Percentiles rank a stretch among this genome's conserved stretches.
phyloP scores from a whole-genome alignment of 2,797 vertebrate species.

The Chrysolophus pictus region DNA sequence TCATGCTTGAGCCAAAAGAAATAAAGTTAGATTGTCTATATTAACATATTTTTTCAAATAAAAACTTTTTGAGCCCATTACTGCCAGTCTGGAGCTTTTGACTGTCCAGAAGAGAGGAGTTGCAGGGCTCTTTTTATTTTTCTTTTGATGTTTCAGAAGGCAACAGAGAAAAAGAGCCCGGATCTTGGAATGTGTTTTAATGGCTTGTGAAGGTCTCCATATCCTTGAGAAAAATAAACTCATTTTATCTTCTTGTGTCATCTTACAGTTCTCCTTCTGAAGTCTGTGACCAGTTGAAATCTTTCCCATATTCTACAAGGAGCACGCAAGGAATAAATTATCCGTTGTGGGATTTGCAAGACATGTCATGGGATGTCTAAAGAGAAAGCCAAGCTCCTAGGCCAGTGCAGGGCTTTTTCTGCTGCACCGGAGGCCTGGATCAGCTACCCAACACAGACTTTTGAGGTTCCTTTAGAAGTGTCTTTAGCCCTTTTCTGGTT shows the following conservation, averaged over 20 bases:
- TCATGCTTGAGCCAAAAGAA: not conserved
- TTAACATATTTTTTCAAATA: not conserved
- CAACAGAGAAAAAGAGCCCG: not conserved
- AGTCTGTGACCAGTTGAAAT: slow-evolving; percentile 22
- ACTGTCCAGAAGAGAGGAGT: not conserved
- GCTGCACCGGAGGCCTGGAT: not conserved
- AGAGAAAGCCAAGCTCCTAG: not conserved
- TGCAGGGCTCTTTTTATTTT: not conserved
- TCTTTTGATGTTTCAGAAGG: not conserved
- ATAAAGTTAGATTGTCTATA: not conserved
- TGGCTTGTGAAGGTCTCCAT: not conserved
- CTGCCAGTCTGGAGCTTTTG: not conserved
- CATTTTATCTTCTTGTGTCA: slow-evolving; percentile 39
- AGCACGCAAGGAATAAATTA: slow-evolving; percentile 7
- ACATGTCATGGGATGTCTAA: not conserved
- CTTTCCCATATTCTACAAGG: slow-evolving; percentile 13
- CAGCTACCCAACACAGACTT: not conserved
- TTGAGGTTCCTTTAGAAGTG: not conserved
- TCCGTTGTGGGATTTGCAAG: not conserved
- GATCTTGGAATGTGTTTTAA: slow-evolving; percentile 25
- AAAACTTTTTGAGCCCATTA: not conserved
- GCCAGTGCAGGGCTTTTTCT: not conserved
- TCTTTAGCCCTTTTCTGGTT: not conserved
- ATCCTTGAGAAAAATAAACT: slow-evolving; percentile 34
- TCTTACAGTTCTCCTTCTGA: slow-evolving; percentile 15